Conservation (phyloP, 1,140 invertebrate genomes). For the Drosophila azteca region DNA sequence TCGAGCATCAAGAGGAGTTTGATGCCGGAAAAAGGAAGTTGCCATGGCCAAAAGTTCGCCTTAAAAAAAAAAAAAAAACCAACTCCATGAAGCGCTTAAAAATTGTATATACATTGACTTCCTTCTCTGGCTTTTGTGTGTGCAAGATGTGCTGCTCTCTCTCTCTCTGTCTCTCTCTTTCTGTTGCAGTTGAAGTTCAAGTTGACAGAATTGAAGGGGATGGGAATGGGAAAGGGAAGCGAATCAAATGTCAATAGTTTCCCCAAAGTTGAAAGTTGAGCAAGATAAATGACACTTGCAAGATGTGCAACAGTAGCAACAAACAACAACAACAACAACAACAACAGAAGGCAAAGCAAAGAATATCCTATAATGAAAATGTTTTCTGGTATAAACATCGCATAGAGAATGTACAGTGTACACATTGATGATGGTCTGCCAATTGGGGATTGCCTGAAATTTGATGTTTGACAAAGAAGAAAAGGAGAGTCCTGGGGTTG, state of each 20-base stretch:
- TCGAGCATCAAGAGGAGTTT: slow-evolving; percentile 55
- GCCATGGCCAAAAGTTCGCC: slow-evolving; percentile 69
- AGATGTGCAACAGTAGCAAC: slow-evolving; percentile 30
- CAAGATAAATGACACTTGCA: slow-evolving; percentile 77
- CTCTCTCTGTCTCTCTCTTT: slow-evolving; percentile 38
- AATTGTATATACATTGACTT: slow-evolving; percentile 79
- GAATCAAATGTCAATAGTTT: slow-evolving; percentile 78
- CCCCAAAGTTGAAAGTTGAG: slow-evolving; percentile 64
- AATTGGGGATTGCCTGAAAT: slow-evolving; percentile 15
- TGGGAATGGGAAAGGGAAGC: slow-evolving; percentile 25
- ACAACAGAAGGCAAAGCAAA: slow-evolving; percentile 13
- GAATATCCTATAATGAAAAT: slow-evolving; percentile 36
- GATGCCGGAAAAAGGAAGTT: slow-evolving; percentile 75
- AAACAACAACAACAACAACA: slow-evolving; percentile 45
- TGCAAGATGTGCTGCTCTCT: slow-evolving; percentile 55
- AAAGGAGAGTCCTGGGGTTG: too few relatives aligned
- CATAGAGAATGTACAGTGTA: not conserved
- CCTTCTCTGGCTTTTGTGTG: slow-evolving; percentile 60
- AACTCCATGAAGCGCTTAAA: slow-evolving; percentile 74
- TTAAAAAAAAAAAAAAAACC: slow-evolving; percentile 10
- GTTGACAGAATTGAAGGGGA: too few relatives aligned
- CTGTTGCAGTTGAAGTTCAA: slow-evolving; percentile 20
- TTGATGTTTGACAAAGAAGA: slow-evolving; percentile 19
- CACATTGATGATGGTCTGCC: not conserved
- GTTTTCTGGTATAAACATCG: slow-evolving; percentile 26